Base-by-base conservation (phyloP, 2,113 vertebrate species). In the Edolisoma coerulescens region DNA sequence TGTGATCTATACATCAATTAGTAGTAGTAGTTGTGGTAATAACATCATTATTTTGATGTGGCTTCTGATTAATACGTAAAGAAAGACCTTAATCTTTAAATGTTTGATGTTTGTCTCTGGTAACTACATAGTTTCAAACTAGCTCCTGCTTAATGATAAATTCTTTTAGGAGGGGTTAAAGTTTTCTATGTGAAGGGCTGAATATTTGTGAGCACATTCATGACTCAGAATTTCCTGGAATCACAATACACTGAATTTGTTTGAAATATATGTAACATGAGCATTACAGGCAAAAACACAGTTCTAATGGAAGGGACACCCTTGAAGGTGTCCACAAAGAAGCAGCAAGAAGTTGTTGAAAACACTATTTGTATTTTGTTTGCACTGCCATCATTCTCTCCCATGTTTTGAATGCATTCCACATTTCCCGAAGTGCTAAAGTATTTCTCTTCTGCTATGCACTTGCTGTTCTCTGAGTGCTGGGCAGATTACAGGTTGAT, bases 221-320 rank as follows among this genome's bases (percentile, higher is more conserved):
- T 67, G 61, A 95, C 39, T 91, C 80, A 82, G 52, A 95, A 90
- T 88, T 94, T 96, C 93, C 88, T 94, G 83, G 87, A 96, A 80
- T 22, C 14, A 63, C 11, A 96, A 37, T 59, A 93, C 6, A 35
- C 14, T 81, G 37, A 90, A 86, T 67, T 95, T 93, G 59, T 49
- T 76, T 35, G 30, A 80, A 78, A 85, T 89, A 67, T 10, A 78
- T 6, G 7, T 70, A 94, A 89, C 33, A 33, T 35, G 28, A 95
- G 10, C 39, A 64, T 44, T 83, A 57, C 22, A 59, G 19, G 4
- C 21, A 26, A 44, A 81, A 42, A 90, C 70, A 50, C 6, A 6
- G 28, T 75, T 65, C 47, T 53, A 82, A 75, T 35, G 61, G 84
- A 90, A 95, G 76, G 79, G n/a, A 97, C 37, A 88, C n/a, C 54